Conservation (phyloP, 1,140 invertebrate species). For the Tenebrio molitor region DNA sequence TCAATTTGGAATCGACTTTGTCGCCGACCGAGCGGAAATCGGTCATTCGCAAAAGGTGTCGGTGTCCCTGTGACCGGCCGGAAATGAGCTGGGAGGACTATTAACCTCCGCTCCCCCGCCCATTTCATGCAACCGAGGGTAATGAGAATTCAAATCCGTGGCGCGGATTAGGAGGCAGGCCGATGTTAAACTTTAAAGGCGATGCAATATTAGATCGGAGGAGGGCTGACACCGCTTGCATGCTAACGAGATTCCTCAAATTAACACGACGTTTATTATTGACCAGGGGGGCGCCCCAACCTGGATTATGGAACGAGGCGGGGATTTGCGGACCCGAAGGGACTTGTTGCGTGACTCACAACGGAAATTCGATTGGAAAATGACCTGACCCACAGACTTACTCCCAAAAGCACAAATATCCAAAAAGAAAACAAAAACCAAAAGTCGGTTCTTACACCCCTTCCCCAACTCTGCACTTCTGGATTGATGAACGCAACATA, state of each 20-base stretch:
- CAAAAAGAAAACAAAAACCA: too few species aligned
- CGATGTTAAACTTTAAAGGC: constrained; percentile 26
- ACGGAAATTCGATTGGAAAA: too few species aligned
- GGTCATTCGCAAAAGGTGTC: constrained; percentile 7
- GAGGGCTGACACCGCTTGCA: constrained; percentile 2
- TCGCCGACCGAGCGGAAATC: background rate
- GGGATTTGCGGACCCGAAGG: too few species aligned
- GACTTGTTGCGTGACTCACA: too few species aligned
- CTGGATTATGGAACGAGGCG: too few species aligned
- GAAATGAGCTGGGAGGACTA: constrained; percentile 17
- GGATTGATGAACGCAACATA: too few species aligned
- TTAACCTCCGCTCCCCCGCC: too few species aligned
- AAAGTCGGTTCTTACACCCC: too few species aligned
- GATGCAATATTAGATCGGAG: constrained; percentile 31
- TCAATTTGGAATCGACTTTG: background rate
- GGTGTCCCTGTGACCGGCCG: background rate
- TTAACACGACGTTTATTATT: constrained; percentile 17
- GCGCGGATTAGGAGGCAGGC: constrained; percentile 22
- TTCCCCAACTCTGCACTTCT: too few species aligned
- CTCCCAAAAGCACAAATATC: too few species aligned
- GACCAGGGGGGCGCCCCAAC: background rate
- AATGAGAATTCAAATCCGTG: constrained; percentile 34
- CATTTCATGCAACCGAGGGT: background rate
- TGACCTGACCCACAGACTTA: too few species aligned
- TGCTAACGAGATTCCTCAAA: constrained; percentile 23